These are phyloP conservation scores for Bombyx huttoni DNA, from an alignment of 2,888 invertebrate species.

Conservation along the genomic window DNA sequence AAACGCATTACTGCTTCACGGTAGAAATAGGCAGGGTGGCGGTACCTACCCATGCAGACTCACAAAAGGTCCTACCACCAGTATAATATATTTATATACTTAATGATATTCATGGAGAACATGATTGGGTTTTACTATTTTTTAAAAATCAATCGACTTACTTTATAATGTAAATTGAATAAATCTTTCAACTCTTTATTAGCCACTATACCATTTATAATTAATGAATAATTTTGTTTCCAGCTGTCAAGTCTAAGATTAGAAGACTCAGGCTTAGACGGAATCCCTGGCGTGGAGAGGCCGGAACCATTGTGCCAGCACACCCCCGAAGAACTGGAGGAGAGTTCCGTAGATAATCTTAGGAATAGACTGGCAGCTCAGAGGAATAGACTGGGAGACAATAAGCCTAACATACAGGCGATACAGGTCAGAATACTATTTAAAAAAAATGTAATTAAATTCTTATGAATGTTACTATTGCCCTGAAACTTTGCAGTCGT, in stretches of 20 bases:
- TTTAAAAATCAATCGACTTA: too few species aligned
- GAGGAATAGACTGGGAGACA: conserved; percentile 73
- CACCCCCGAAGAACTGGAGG: conserved; percentile 77
- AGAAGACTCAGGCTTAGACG: conserved; percentile 48
- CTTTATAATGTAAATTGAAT: too few species aligned
- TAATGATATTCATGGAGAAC: too few species aligned
- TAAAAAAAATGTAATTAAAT: background rate
- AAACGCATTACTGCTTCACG: too few species aligned
- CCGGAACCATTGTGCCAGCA: conserved; percentile 68
- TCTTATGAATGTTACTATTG: background rate
- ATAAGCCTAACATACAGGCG: conserved; percentile 80
- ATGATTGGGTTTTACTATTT: too few species aligned
- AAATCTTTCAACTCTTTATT: too few species aligned
- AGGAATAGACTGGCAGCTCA: conserved; percentile 71
- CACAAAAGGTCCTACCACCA: too few species aligned
- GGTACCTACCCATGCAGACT: too few species aligned
- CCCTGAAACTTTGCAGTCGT: too few species aligned
- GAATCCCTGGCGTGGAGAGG: conserved; percentile 44
- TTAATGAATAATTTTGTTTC: background rate
- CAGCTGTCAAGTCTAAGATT: conserved; percentile 74
- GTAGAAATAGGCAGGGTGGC: too few species aligned
- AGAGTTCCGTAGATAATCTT: conserved; percentile 67
- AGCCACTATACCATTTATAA: too few species aligned
- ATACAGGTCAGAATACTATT: conserved; percentile 70
- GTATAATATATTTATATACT: too few species aligned